phyloP scores from a whole-genome alignment of 2,113 vertebrate species.

The Phyllostomus hastatus region DNA sequence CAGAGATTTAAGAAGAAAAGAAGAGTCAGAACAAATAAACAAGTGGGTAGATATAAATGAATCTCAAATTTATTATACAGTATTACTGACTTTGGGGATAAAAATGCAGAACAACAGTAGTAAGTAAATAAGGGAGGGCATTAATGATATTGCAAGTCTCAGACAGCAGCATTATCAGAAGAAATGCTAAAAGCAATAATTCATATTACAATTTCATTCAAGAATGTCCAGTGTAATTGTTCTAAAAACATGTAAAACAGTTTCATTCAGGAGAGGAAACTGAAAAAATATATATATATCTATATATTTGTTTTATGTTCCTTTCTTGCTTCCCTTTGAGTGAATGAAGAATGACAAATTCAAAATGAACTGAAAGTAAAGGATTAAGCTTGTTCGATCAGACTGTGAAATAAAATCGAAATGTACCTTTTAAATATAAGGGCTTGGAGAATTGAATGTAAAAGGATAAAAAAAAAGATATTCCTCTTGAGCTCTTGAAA shows the following conservation, averaged over 20 bases:
- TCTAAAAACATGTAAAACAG: not conserved
- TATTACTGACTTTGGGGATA: not conserved
- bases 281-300: not conserved
- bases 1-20: not conserved
- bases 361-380: not conserved
- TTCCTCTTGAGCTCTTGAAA: not conserved
- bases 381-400: not conserved
- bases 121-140: not conserved
- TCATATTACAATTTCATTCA: not conserved
- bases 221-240: not conserved
- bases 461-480: not conserved
- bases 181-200: not conserved
- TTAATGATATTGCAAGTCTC: not conserved
- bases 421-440: not conserved
- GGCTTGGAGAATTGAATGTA: not conserved
- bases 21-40: not conserved
- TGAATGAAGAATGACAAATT: not conserved
- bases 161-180: not conserved
- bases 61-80: not conserved
- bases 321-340: not conserved
- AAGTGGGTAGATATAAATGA: not conserved
- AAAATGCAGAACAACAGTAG: not conserved
- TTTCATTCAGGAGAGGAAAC: not conserved
- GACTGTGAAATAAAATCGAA: not conserved
- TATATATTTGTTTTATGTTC: not conserved